Evolutionary conservation across 2,113 vertebrate genomes (phyloP).

Genomic region (Alectura lathami): DNA sequence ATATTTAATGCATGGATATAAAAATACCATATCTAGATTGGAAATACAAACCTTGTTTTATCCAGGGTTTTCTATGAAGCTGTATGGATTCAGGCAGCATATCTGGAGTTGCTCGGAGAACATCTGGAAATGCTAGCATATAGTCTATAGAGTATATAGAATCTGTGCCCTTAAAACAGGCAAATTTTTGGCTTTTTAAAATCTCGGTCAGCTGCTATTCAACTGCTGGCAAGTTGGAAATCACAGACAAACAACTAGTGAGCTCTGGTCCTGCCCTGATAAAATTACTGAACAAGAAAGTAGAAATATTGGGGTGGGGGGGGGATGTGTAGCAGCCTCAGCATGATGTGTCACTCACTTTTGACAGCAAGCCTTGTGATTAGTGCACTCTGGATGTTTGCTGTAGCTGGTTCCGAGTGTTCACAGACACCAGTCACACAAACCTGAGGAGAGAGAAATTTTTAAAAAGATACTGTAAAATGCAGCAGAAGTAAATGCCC

Average conservation of each 20-base stretch:
- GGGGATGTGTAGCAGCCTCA: neutral
- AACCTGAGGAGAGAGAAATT: neutral
- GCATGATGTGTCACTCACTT: neutral
- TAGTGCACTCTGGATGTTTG: neutral
- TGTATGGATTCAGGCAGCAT: neutral
- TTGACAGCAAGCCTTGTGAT: neutral
- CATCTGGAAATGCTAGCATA: neutral
- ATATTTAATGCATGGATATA: neutral
- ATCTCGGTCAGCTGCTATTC: neutral
- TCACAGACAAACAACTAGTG: neutral
- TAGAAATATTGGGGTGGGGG: neutral
- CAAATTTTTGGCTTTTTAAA: neutral
- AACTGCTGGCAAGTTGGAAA: neutral
- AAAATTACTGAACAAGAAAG: neutral
- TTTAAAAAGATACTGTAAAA: neutral
- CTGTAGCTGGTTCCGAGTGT: neutral
- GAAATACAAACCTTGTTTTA: neutral
- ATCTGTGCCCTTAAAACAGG: neutral
- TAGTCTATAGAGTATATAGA: neutral
- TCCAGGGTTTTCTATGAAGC: neutral
- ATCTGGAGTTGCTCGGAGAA: neutral
- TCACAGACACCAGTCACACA: neutral
- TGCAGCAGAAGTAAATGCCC: neutral
- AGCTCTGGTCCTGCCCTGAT: neutral
- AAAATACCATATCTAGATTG: neutral